A percentile compares a stretch with the other conserved stretches of the same genome.
phyloP scores from a whole-genome alignment of 1,140 invertebrate species.

The Acromyrmex heyeri region DNA sequence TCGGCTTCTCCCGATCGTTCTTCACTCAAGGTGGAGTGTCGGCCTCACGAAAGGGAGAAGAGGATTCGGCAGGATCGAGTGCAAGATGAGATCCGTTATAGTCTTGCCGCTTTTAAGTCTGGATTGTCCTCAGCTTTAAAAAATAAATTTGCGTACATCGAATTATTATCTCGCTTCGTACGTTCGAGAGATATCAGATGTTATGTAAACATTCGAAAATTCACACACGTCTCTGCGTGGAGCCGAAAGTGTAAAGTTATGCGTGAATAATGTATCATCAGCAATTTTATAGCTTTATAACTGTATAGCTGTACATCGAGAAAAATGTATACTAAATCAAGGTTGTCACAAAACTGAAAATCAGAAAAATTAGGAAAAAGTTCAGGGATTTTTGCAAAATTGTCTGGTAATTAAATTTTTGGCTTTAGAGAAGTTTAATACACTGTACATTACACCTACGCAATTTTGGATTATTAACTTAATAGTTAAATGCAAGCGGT shows the following conservation, averaged over 20 bases:
- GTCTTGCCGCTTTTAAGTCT: not conserved
- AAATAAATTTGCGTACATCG: not conserved
- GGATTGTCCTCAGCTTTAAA: not conserved
- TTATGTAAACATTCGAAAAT: conserved; percentile 16
- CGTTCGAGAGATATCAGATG: not conserved
- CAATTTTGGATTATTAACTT: too few relatives aligned
- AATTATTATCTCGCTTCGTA: conserved; percentile 6
- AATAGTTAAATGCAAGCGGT: too few relatives aligned
- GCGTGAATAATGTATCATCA: not conserved
- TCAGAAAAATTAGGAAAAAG: too few relatives aligned
- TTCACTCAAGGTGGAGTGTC: conserved; percentile 6
- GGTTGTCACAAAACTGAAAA: too few relatives aligned
- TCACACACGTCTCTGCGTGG: not conserved
- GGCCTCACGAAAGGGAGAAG: conserved; percentile 7
- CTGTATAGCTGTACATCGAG: not conserved
- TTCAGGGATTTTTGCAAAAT: too few relatives aligned
- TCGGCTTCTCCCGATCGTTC: conserved; percentile 5
- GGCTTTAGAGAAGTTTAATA: too few relatives aligned
- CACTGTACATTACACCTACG: too few relatives aligned
- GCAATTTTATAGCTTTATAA: conserved; percentile 10
- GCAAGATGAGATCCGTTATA: not conserved
- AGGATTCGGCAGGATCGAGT: not conserved
- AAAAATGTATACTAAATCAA: too few relatives aligned
- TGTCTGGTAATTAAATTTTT: too few relatives aligned
- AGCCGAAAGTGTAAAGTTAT: not conserved